phyloP scores from a whole-genome alignment of 2,113 vertebrate species.

The Chloebia gouldiae region DNA sequence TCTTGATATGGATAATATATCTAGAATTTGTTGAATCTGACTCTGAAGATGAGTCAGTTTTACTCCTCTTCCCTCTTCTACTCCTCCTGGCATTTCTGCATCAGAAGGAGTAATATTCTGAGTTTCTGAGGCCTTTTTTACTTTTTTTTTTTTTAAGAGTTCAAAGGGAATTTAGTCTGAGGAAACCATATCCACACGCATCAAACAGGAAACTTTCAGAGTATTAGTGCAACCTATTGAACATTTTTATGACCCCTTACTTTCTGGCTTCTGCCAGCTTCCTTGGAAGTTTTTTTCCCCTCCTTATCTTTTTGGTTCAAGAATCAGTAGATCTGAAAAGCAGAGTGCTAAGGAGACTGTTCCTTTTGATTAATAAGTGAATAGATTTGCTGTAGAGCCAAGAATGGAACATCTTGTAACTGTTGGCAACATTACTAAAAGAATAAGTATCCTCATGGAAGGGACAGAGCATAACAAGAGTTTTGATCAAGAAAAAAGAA shows the following conservation, averaged over 20 bases:
- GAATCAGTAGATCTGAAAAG: slow-evolving; percentile 39
- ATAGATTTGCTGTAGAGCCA: slow-evolving; percentile 38
- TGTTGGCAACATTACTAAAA: slow-evolving; percentile 31
- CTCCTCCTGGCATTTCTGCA: slow-evolving; percentile 42
- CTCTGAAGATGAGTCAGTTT: slow-evolving; percentile 51
- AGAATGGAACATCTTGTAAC: slow-evolving; percentile 59
- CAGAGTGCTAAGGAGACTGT: slow-evolving; percentile 2
- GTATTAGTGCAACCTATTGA: slow-evolving; percentile 6
- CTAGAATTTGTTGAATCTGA: slow-evolving; percentile 40
- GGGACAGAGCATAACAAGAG: not conserved
- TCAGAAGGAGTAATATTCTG: slow-evolving; percentile 35
- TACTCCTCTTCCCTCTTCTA: slow-evolving; percentile 35
- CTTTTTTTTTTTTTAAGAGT: not conserved
- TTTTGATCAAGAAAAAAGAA: slow-evolving; percentile 32
- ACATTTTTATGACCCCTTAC: not conserved
- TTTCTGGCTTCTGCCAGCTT: slow-evolving; percentile 13
- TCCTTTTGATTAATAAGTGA: slow-evolving; percentile 62
- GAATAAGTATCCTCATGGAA: slow-evolving; percentile 30
- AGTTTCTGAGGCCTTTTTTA: not conserved
- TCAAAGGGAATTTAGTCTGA: slow-evolving; percentile 14
- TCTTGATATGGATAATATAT: not conserved
- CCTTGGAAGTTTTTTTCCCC: not conserved
- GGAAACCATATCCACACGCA: not conserved
- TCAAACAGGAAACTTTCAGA: slow-evolving; percentile 3
- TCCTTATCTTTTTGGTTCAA: slow-evolving; percentile 11